phyloP scores from a whole-genome alignment of 2,888 invertebrate species.

The Agrenia bidenticulata region DNA sequence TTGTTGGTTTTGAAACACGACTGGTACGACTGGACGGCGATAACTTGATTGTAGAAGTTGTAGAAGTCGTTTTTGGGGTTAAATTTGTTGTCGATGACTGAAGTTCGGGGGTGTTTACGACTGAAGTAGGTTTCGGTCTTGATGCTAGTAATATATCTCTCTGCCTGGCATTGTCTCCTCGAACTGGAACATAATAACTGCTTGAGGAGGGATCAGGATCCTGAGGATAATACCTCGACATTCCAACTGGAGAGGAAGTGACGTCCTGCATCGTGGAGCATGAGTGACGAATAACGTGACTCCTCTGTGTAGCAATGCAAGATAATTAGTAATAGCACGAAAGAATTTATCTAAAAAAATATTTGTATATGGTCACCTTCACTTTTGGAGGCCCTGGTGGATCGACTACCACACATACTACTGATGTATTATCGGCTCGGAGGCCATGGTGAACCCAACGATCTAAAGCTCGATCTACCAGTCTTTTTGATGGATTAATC shows the following conservation, averaged over 20 bases:
- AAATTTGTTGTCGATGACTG: neutral
- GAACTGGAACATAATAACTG: neutral
- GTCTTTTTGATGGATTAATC: conserved; percentile 87
- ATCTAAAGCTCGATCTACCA: conserved; percentile 77
- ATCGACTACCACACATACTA: conserved; percentile 87
- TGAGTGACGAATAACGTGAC: conserved; percentile 29
- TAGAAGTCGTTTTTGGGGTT: neutral
- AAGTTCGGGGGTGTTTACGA: neutral
- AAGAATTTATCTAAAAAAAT: neutral
- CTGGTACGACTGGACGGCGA: neutral
- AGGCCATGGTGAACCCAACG: conserved; percentile 80
- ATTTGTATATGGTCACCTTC: conserved; percentile 42
- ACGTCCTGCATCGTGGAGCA: conserved; percentile 3
- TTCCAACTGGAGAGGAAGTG: conserved; percentile 16
- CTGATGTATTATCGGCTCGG: conserved; percentile 95
- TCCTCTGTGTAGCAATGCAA: conserved; percentile 1
- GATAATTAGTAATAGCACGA: neutral
- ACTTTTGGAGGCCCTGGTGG: conserved; percentile 76
- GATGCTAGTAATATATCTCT: neutral
- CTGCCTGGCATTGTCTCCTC: neutral
- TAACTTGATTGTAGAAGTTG: neutral
- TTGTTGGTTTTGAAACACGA: neutral
- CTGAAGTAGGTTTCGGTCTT: neutral
- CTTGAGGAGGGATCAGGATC: neutral
- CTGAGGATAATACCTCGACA: conserved; percentile 17